phyloP scores from a whole-genome alignment of 2,797 vertebrate genomes.

The Mormyrus hasselquistii region DNA sequence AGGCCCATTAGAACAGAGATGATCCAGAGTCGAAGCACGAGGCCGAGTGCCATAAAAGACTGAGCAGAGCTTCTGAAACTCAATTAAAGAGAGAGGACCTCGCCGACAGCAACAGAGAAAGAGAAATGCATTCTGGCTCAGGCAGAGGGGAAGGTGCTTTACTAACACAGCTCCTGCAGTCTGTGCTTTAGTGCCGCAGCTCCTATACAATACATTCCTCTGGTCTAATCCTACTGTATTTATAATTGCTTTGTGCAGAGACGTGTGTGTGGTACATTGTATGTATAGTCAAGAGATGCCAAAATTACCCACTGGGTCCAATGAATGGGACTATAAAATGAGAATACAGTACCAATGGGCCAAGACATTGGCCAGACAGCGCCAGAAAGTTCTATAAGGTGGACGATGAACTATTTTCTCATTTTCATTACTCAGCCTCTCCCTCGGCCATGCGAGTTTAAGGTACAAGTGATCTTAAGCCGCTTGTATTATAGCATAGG shows the following conservation, averaged over 20 bases:
- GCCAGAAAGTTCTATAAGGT: slow-evolving; percentile 21
- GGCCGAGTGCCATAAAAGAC: slow-evolving; percentile 1
- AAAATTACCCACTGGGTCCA: slow-evolving; percentile 6
- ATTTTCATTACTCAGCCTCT: slow-evolving; percentile 11
- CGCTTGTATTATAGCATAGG: not conserved
- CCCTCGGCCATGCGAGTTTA: not conserved
- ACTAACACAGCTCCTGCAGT: not conserved
- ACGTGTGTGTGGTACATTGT: not conserved
- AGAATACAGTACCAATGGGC: not conserved
- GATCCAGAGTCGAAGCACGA: not conserved
- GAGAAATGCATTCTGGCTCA: not conserved
- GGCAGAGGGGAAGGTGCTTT: not conserved
- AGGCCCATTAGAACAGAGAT: slow-evolving; percentile 15
- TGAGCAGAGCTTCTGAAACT: slow-evolving; percentile 3
- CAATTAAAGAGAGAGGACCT: slow-evolving; percentile 18
- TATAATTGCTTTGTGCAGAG: not conserved
- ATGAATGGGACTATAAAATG: slow-evolving; percentile 22
- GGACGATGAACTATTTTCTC: slow-evolving; percentile 16
- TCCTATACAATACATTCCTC: not conserved
- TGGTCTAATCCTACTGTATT: not conserved
- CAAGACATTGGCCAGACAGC: slow-evolving; percentile 10
- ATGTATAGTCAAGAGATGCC: not conserved
- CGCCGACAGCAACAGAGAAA: not conserved
- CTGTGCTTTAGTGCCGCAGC: not conserved
- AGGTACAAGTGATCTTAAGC: not conserved